phyloP scores from a whole-genome alignment of 2,888 invertebrate genomes.

The Brenthis hecate region DNA sequence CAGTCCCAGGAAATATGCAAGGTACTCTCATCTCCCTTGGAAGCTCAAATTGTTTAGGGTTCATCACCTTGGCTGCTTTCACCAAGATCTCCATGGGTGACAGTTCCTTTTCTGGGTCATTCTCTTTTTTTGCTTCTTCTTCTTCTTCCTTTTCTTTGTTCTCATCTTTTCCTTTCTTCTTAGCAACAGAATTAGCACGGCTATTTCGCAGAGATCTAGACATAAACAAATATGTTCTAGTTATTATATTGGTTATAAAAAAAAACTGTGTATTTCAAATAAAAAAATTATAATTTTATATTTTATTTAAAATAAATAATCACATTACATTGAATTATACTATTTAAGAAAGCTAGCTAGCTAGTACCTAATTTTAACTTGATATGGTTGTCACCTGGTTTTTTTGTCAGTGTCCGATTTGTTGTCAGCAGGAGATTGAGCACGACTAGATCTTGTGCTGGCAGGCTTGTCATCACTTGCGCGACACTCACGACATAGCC shows the following conservation, averaged over 20 bases:
- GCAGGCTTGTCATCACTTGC: constrained; percentile 72
- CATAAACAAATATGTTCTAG: constrained; percentile 1
- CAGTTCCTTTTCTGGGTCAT: constrained; percentile 45
- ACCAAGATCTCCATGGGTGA: constrained; percentile 90
- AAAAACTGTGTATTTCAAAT: not conserved
- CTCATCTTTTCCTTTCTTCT: constrained; percentile 60
- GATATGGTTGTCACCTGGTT: constrained; percentile 53
- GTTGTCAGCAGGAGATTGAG: constrained; percentile 65
- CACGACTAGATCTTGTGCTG: constrained; percentile 62
- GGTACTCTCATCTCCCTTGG: constrained; percentile 90
- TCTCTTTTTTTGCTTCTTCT: constrained; percentile 48
- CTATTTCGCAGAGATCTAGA: constrained; percentile 59
- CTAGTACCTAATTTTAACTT: not conserved
- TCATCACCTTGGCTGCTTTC: constrained; percentile 91
- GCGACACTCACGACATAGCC: constrained; percentile 94
- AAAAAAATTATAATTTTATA: not conserved
- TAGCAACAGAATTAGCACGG: constrained; percentile 59
- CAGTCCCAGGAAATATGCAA: constrained; percentile 90
- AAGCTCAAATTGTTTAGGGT: constrained; percentile 95
- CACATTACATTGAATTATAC: not conserved
- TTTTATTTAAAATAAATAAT: not conserved
- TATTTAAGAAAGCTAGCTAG: not conserved
- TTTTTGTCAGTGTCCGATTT: constrained; percentile 71
- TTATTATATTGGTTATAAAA: not conserved
- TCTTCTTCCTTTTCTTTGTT: constrained; percentile 44